phyloP scores from a whole-genome alignment of 1,140 invertebrate species.

The Caenorhabditis briggsae region DNA sequence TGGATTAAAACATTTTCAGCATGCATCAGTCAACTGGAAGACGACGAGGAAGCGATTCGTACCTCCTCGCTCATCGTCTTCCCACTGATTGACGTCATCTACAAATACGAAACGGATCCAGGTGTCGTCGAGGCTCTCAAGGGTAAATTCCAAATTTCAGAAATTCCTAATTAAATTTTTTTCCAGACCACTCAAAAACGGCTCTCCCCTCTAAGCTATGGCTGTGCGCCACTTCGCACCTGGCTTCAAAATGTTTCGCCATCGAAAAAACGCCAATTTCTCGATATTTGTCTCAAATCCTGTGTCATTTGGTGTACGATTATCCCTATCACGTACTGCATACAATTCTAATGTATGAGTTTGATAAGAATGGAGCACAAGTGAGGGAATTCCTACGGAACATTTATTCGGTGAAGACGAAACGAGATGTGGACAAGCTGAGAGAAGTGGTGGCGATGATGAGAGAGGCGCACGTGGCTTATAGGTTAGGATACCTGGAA shows the following conservation, averaged over 20 bases:
- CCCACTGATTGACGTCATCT: conserved; percentile 54
- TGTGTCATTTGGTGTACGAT: neutral
- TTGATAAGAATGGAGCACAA: conserved; percentile 5
- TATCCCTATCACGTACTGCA: conserved; percentile 33
- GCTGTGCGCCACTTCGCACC: conserved; percentile 23
- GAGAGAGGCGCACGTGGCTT: conserved; percentile 1
- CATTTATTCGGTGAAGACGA: neutral
- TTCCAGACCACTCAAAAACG: neutral
- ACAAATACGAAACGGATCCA: conserved; percentile 28
- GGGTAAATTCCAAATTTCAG: too few relatives aligned
- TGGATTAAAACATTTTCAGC: too few relatives aligned
- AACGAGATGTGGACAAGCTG: neutral
- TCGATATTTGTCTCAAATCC: neutral
- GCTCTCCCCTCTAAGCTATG: conserved; percentile 4
- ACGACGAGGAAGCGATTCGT: conserved; percentile 1
- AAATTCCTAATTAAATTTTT: too few relatives aligned
- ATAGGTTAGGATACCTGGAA: neutral
- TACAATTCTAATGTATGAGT: conserved; percentile 28
- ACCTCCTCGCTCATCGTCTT: conserved; percentile 32
- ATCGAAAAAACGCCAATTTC: neutral
- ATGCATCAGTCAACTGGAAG: conserved; percentile 36
- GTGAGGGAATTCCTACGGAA: neutral
- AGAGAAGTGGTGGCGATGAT: neutral
- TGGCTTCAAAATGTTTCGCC: conserved; percentile 50
- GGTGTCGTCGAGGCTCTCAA: neutral